A percentile compares a stretch with the other conserved stretches of the same genome.
Evolutionary conservation across 1,140 invertebrate genomes (phyloP).

Genomic region (Drosophila dunni): DNA sequence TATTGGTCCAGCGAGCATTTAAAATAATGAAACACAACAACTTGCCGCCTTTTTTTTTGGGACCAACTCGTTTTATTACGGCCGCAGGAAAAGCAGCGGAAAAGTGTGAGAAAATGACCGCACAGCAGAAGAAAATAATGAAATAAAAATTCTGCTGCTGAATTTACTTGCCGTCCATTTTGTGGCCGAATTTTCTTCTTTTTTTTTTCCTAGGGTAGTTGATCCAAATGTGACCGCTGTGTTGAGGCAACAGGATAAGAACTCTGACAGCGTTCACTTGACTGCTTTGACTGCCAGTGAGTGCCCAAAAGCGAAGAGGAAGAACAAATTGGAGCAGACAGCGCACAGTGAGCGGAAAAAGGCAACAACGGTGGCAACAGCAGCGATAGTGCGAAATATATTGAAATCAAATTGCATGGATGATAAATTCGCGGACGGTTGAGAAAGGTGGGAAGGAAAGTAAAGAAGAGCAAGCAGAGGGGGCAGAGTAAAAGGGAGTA

Average conservation of each 20-base stretch:
- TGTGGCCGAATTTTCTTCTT: neutral
- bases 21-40: slow-evolving; percentile 41
- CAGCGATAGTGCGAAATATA: neutral
- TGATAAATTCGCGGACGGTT: neutral
- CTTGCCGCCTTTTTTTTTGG: neutral
- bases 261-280: slow-evolving; percentile 11
- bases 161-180: neutral
- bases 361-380: neutral
- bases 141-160: slow-evolving; percentile 4
- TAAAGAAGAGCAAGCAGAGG: neutral
- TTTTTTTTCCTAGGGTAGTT: slow-evolving; percentile 8
- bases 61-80: slow-evolving; percentile 19
- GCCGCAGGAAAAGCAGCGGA: neutral
- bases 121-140: neutral
- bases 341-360: slow-evolving; percentile 15
- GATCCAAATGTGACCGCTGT: slow-evolving; percentile 15
- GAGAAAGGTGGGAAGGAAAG: neutral
- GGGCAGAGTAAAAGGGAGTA: neutral
- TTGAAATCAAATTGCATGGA: slow-evolving; percentile 3
- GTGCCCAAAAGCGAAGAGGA: neutral
- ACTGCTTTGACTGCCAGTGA: neutral
- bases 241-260: slow-evolving; percentile 13
- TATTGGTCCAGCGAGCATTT: slow-evolving; percentile 46
- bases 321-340: neutral
- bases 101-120: slow-evolving; percentile 8